Percentiles rank a stretch among this genome's conserved stretches.
Evolutionary conservation across 2,888 invertebrate species (phyloP).

Genomic region (Aleiodes leptofemur): DNA sequence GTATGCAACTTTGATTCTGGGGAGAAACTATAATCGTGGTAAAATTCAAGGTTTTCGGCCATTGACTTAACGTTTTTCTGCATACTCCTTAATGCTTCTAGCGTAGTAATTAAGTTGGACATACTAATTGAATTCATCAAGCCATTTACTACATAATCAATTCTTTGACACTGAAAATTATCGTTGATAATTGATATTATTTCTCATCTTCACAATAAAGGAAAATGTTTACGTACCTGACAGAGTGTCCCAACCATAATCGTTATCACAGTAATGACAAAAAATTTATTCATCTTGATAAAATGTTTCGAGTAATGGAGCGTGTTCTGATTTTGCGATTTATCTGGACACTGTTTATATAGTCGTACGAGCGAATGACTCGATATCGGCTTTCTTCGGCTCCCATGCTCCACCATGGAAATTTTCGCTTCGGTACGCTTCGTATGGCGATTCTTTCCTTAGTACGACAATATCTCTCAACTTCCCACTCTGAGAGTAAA

Average conservation of each 20-base stretch:
- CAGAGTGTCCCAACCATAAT: background rate
- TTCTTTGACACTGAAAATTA: background rate
- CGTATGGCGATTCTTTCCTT: too few species aligned
- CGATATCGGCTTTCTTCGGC: too few species aligned
- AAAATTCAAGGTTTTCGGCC: constrained; percentile 40
- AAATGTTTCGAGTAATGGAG: background rate
- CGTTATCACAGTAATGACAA: background rate
- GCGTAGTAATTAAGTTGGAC: constrained; percentile 33
- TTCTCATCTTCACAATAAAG: too few species aligned
- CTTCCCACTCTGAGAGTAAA: constrained; percentile 6
- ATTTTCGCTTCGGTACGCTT: too few species aligned
- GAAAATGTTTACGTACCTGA: too few species aligned
- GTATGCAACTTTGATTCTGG: constrained; percentile 44
- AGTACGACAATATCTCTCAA: too few species aligned
- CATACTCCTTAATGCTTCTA: too few species aligned
- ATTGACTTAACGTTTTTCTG: constrained; percentile 32
- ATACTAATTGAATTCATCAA: constrained; percentile 11
- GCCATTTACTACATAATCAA: too few species aligned
- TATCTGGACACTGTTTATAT: background rate
- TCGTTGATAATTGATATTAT: too few species aligned
- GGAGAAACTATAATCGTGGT: constrained; percentile 37
- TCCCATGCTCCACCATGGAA: too few species aligned
- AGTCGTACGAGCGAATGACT: too few species aligned
- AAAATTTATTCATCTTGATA: background rate
- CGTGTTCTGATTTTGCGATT: background rate